Evolutionary conservation across 2,888 invertebrate genomes (phyloP), one percentile per base, ranked within the genome.

Genomic region (Malacosoma neustria): DNA sequence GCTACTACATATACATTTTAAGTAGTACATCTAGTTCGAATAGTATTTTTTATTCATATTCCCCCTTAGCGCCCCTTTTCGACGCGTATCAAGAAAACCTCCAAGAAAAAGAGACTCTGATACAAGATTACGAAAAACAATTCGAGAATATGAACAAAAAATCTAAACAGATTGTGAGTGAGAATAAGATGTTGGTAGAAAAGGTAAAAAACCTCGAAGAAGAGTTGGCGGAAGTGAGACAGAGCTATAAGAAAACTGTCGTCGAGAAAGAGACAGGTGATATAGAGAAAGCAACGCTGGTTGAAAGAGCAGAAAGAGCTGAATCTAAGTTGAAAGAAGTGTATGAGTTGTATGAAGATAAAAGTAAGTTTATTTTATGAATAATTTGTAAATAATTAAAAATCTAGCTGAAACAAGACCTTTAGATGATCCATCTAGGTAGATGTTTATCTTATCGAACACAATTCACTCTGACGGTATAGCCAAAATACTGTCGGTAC

Each of bases 1-100:
- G n/a, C n/a, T n/a, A n/a, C n/a, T n/a, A n/a, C n/a, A n/a, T n/a
- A n/a, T n/a, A n/a, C n/a, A n/a, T n/a, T n/a, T n/a, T n/a, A n/a
- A n/a, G n/a, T n/a, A n/a, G n/a, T n/a, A n/a, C n/a, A n/a, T n/a
- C n/a, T n/a, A n/a, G n/a, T n/a, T n/a, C n/a, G n/a, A n/a, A n/a
- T n/a, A n/a, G n/a, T n/a, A n/a, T n/a, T n/a, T n/a, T n/a, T n/a
- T n/a, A n/a, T n/a, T n/a, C n/a, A n/a, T n/a, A n/a, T n/a, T n/a
- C n/a, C n/a, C n/a, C n/a, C n/a, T n/a, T n/a, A 70, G 88, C 87
- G 0, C 94, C 94, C 0, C 75, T 95, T 3, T 81, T 94, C 45
- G 90, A 92, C 57, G 92, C 94, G 0, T 95, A 94, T 55, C 92
- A 93, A 66, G 93, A 94, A 58, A 92, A 91, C 43, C 67, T 94